Evolutionary conservation across 2,888 invertebrate genomes (phyloP), one percentile per base, ranked within the genome.

Genomic region (Agapostemon virescens): DNA sequence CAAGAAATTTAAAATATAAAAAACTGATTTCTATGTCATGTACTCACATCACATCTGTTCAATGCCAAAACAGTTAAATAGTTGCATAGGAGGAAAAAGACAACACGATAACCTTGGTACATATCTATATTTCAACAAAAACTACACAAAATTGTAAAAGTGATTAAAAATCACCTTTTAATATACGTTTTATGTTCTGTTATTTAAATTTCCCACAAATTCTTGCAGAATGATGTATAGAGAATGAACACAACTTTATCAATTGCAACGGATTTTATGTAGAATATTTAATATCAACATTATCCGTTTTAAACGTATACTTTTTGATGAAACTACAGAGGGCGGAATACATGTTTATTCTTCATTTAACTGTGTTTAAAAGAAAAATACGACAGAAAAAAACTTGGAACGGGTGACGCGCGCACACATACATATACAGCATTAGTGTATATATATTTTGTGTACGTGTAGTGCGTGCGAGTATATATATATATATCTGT

Each of bases 51-150:
- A 23, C 74, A 78, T 13, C 49, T 9, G 4, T 42, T 7, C 49
- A 1, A 1, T 6, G 26, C 17, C 13, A 36, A 30, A 38, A 68
- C 15, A 55, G 30, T 52, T 61, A 30, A 36, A 52, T 23, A 13
- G 15, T 68, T 3, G 36, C 38, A 17, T 15, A 33, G 13, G 17
- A 74, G 11, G 13, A 74, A 30, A 49, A 71, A 20, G 5, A 23
- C 23, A 78, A 36, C 23, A 63, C 40, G 45, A 71, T 81, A 79
- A 81, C 74, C 70, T 71, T 68, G 68, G 45, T 64, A 49, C 74
- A 79, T 81, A 68, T 69, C 63, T 30, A 20, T 40, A 45, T 69
- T 26, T 26, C n/a, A n/a, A 36, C n/a, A 67, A 2, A 49, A 52
- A 26, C 13, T 15, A 38, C 26, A 15, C 17, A 17, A 1, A 26